phyloP scores from a whole-genome alignment of 2,113 vertebrate species.

The Ictalurus punctatus region DNA sequence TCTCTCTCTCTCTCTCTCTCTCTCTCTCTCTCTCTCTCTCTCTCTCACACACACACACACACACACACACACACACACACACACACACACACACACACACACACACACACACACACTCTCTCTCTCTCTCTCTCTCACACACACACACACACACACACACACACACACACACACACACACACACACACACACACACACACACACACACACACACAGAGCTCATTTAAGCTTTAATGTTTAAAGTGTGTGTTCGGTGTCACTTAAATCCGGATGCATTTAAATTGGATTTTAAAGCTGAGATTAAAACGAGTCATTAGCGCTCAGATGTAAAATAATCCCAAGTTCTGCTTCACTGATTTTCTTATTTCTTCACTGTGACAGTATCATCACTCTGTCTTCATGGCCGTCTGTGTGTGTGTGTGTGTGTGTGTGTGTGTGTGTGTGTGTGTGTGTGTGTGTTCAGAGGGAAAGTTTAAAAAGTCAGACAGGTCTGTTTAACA shows the following conservation, averaged over 20 bases:
- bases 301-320: conserved; percentile 42
- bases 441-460: neutral
- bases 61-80: too few species aligned
- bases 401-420: neutral
- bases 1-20: too few species aligned
- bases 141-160: too few species aligned
- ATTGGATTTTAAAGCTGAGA: conserved; percentile 51
- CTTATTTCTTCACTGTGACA: conserved; percentile 38
- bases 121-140: too few species aligned
- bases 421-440: neutral
- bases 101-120: too few species aligned
- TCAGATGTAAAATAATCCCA: conserved; percentile 49
- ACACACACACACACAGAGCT: conserved; percentile 4
- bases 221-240: conserved; percentile 39
- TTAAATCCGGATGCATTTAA: conserved; percentile 48
- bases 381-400: neutral
- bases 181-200: too few species aligned
- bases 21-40: too few species aligned
- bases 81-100: too few species aligned
- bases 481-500: neutral
- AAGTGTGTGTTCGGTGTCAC: conserved; percentile 39
- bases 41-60: neutral
- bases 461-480: neutral
- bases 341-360: conserved; percentile 37
- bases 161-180: too few species aligned